These are phyloP conservation scores for Herpetotheres cachinnans DNA, from an alignment of 2,113 vertebrate genomes.

Conservation along the genomic window DNA sequence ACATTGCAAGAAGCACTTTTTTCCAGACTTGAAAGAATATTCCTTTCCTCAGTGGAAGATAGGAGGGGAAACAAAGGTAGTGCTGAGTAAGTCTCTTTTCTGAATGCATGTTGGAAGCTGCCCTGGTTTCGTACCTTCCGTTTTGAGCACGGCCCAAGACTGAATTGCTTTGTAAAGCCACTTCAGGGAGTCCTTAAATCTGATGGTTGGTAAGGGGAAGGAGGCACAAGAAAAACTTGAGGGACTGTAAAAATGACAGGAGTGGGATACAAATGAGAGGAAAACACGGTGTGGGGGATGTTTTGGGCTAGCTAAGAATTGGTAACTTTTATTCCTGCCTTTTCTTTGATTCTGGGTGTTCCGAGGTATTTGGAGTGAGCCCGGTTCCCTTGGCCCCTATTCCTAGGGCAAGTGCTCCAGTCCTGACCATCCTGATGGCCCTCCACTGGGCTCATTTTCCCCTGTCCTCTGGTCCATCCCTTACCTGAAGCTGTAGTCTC, in stretches of 20 bases:
- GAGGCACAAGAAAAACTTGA: neutral
- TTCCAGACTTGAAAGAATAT: neutral
- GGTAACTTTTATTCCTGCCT: neutral
- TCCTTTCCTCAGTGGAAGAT: neutral
- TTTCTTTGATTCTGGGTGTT: neutral
- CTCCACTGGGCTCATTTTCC: accelerated
- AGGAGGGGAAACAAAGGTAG: neutral
- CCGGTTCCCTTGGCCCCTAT: neutral
- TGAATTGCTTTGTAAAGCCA: neutral
- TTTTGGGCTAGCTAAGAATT: neutral
- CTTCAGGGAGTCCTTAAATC: neutral
- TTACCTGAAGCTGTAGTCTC: neutral
- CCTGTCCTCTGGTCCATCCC: neutral
- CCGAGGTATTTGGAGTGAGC: neutral
- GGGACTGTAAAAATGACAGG: neutral
- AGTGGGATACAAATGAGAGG: neutral
- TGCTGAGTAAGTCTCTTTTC: neutral
- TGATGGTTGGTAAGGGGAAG: neutral
- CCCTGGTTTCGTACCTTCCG: neutral
- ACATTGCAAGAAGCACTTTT: neutral
- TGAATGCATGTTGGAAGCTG: neutral
- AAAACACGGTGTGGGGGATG: neutral
- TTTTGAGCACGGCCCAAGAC: neutral
- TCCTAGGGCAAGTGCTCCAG: neutral
- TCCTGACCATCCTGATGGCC: neutral